These are phyloP conservation scores for Leptopterna dolabrata DNA, from an alignment of 2,888 invertebrate genomes.

Conservation along the genomic window DNA sequence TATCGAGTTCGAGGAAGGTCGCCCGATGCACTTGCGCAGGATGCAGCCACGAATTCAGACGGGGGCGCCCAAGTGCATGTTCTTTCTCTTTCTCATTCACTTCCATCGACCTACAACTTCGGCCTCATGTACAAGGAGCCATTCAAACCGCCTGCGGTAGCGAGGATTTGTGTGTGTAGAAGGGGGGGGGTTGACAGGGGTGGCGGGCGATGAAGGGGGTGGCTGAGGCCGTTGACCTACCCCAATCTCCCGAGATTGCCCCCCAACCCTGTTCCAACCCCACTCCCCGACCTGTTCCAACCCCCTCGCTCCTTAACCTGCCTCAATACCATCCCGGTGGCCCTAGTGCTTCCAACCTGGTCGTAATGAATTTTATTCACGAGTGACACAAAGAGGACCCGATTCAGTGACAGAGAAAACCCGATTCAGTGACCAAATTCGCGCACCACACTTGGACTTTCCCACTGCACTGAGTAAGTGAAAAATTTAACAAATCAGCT, in stretches of 20 bases:
- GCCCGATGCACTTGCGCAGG: constrained; percentile 23
- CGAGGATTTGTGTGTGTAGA: neutral
- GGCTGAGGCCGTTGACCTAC: constrained; percentile 29
- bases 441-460: no score
- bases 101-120: constrained; percentile 45
- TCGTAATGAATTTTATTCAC: neutral
- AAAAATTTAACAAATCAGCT: no score
- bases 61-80: neutral
- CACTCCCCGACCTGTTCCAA: neutral
- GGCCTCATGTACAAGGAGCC: neutral
- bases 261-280: constrained; percentile 18
- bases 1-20: neutral
- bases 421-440: no score
- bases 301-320: constrained; percentile 19
- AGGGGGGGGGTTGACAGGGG: neutral
- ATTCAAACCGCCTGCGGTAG: constrained; percentile 15
- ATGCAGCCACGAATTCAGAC: neutral
- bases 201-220: neutral
- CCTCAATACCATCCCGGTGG: constrained; percentile 3
- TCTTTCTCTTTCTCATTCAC: constrained; percentile 35
- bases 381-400: no score
- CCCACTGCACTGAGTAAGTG: no score
- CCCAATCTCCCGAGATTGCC: constrained; percentile 32
- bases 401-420: no score
- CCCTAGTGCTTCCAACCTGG: neutral